Conservation (phyloP, 2,113 vertebrate genomes). For the Podocnemis expansa region DNA sequence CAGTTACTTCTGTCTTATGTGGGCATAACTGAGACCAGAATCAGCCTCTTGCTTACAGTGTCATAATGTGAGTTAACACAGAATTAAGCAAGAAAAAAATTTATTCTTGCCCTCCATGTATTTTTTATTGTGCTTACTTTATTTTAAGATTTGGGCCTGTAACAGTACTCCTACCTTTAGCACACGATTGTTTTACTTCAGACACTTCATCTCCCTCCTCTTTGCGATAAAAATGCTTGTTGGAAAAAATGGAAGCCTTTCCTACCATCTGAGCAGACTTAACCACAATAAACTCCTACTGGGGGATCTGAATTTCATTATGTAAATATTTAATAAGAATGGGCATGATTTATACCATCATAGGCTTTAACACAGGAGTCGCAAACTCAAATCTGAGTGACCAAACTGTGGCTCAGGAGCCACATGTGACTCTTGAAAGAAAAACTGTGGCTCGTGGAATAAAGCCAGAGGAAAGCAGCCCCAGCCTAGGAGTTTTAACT, state of each 20-base stretch:
- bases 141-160: neutral
- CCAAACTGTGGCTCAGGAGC: no score
- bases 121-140: neutral
- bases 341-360: neutral
- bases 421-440: no score
- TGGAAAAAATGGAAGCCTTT: neutral
- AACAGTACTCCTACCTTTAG: no score
- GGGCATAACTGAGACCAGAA: neutral
- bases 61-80: neutral
- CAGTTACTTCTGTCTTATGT: neutral
- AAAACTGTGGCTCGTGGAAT: no score
- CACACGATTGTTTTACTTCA: neutral
- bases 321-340: neutral
- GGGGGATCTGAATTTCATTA: neutral
- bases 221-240: neutral
- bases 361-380: neutral
- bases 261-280: neutral
- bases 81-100: neutral
- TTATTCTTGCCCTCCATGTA: neutral
- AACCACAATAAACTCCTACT: neutral
- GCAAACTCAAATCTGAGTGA: no score
- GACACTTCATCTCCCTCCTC: neutral
- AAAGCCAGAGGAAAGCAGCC: no score
- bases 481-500: no score
- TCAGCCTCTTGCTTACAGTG: neutral